A percentile compares a stretch with the other conserved stretches of the same genome.
Evolutionary conservation across 2,113 vertebrate genomes (phyloP).

Genomic region (Pollachius pollachius): DNA sequence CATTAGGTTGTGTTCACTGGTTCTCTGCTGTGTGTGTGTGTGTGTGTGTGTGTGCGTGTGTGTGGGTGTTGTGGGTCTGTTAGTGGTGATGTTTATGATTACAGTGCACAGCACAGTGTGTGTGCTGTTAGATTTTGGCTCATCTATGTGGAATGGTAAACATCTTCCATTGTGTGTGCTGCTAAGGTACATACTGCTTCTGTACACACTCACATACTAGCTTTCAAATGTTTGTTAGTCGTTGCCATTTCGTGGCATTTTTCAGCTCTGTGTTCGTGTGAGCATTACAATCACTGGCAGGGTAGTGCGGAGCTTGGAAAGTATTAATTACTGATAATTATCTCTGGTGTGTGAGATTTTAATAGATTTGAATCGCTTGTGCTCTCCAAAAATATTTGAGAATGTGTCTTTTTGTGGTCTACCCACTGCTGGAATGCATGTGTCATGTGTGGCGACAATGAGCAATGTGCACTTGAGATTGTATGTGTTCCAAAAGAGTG

Average conservation of each 20-base stretch:
- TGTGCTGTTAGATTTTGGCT: not conserved
- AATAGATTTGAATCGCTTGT: no score
- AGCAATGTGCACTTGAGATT: conserved; percentile 60
- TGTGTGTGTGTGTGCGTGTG: conserved; percentile 8
- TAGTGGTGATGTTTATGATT: not conserved
- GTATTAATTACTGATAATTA: no score
- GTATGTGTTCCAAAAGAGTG: conserved; percentile 59
- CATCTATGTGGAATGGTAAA: not conserved
- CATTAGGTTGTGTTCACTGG: conserved; percentile 31
- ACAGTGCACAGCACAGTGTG: not conserved
- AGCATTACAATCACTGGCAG: no score
- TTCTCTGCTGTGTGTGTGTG: conserved; percentile 4
- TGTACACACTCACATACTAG: no score
- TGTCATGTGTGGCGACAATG: conserved; percentile 53
- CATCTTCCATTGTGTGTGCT: not conserved
- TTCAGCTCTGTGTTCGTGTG: no score
- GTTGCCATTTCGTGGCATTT: no score
- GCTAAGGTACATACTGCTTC: not conserved
- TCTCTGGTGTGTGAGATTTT: no score
- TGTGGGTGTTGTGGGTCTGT: not conserved
- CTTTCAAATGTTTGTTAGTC: no score
- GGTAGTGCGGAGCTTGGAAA: no score
- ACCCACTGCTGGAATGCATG: conserved; percentile 55
- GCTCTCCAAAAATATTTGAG: no score
- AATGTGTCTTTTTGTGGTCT: conserved; percentile 10